Conservation (phyloP, 2,888 invertebrate species). For the Mongoloraphidia duomilia region DNA sequence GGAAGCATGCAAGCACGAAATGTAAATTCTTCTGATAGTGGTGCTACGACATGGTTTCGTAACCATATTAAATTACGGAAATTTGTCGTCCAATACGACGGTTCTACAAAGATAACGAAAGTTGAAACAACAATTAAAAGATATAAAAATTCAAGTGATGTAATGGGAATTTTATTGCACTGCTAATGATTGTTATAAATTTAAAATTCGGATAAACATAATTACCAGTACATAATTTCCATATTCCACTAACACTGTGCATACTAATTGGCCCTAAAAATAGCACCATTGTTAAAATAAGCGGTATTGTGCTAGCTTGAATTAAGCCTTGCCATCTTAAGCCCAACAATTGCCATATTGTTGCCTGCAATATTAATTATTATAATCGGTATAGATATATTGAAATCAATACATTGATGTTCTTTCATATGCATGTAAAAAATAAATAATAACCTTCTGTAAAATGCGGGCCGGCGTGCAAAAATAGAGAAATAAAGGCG, state of each 20-base stretch:
- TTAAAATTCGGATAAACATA: slow-evolving; percentile 8
- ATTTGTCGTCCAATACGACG: slow-evolving; percentile 55
- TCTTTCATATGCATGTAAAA: background rate
- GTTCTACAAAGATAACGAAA: slow-evolving; percentile 36
- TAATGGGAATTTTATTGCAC: background rate
- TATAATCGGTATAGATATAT: slow-evolving; percentile 1
- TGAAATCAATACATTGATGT: slow-evolving; percentile 3
- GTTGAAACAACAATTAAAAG: background rate
- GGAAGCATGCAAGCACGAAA: slow-evolving; percentile 94
- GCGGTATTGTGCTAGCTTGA: slow-evolving; percentile 56
- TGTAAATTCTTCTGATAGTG: slow-evolving; percentile 88
- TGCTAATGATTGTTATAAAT: background rate
- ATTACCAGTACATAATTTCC: slow-evolving; percentile 53
- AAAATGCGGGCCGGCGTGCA: slow-evolving; percentile 50
- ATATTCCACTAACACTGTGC: slow-evolving; percentile 51
- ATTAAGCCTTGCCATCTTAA: slow-evolving; percentile 57
- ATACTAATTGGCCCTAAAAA: slow-evolving; percentile 74
- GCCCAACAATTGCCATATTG: slow-evolving; percentile 59
- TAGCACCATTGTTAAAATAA: slow-evolving; percentile 62
- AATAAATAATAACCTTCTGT: slow-evolving; percentile 31
- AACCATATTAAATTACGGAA: slow-evolving; percentile 69
- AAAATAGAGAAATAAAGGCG: slow-evolving; percentile 62
- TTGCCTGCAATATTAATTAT: slow-evolving; percentile 30
- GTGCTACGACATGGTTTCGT: slow-evolving; percentile 80
- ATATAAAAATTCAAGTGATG: too few relatives aligned